These are phyloP conservation scores for Zaprionus kolodkinae DNA, from an alignment of 1,140 invertebrate species.

Conservation along the genomic window DNA sequence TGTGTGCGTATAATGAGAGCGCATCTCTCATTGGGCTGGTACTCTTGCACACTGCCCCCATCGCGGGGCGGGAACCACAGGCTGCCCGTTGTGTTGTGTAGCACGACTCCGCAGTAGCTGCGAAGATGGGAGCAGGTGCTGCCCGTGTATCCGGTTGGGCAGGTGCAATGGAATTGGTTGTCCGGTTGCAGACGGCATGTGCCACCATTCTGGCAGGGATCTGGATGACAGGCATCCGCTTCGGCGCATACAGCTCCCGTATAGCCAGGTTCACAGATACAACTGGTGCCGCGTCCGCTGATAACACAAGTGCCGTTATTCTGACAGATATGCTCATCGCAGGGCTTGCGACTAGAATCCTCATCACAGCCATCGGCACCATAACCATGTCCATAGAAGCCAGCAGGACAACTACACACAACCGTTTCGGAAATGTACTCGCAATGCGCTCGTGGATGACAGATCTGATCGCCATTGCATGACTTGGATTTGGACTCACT, in stretches of 20 bases:
- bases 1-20: slow-evolving; percentile 90
- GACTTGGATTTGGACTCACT: slow-evolving; percentile 47
- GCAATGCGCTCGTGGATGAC: slow-evolving; percentile 89
- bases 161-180: slow-evolving; percentile 83
- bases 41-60: slow-evolving; percentile 75
- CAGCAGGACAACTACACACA: slow-evolving; percentile 91
- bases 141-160: slow-evolving; percentile 85
- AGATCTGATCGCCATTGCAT: slow-evolving; percentile 60
- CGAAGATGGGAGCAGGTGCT: slow-evolving; percentile 57
- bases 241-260: slow-evolving; percentile 84
- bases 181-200: slow-evolving; percentile 86
- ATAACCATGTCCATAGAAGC: slow-evolving; percentile 88
- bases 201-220: slow-evolving; percentile 92
- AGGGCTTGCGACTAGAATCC: slow-evolving; percentile 50
- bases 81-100: slow-evolving; percentile 80
- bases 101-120: slow-evolving; percentile 84
- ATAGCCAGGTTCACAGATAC: slow-evolving; percentile 86
- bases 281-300: slow-evolving; percentile 83
- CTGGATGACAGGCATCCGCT: slow-evolving; percentile 87
- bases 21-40: slow-evolving; percentile 87
- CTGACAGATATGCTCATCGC: slow-evolving; percentile 64
- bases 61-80: slow-evolving; percentile 85
- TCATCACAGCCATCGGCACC: slow-evolving; percentile 61
- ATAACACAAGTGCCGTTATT: slow-evolving; percentile 91
- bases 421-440: slow-evolving; percentile 87